Conservation (phyloP, 2,888 invertebrate species). For the Noctua janthe region DNA sequence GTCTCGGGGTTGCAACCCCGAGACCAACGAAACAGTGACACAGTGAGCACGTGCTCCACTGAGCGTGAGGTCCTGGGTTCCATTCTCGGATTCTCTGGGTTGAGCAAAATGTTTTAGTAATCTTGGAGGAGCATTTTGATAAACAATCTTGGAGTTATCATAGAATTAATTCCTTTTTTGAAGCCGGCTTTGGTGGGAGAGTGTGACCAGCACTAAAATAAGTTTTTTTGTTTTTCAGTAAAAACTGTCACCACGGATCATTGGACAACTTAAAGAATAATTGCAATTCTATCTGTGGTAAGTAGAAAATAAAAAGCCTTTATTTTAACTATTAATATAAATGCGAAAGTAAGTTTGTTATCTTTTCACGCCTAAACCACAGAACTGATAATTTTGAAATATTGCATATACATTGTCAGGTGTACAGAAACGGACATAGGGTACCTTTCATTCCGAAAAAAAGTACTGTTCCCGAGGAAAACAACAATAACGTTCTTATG, state of each 20-base stretch:
- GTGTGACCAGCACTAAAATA: conserved; percentile 3
- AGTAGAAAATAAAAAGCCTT: background rate
- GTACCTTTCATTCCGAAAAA: too few relatives aligned
- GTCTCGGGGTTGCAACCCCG: background rate
- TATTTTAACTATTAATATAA: background rate
- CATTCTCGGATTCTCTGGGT: background rate
- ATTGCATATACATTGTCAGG: too few relatives aligned
- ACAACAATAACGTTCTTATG: too few relatives aligned
- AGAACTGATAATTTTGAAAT: too few relatives aligned
- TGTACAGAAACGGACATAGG: too few relatives aligned
- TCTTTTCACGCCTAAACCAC: too few relatives aligned
- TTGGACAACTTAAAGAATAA: conserved; percentile 81
- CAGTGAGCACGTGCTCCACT: background rate
- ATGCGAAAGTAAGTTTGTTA: too few relatives aligned
- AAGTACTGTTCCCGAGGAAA: too few relatives aligned
- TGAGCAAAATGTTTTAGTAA: background rate
- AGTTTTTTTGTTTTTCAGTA: conserved; percentile 70
- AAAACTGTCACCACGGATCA: conserved; percentile 75
- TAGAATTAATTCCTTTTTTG: background rate
- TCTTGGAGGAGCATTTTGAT: too few relatives aligned
- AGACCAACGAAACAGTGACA: too few relatives aligned
- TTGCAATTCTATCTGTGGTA: conserved; percentile 63
- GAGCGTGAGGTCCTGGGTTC: background rate
- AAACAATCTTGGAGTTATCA: background rate
- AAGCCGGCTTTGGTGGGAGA: background rate